Evolutionary conservation across 1,140 invertebrate species (phyloP).

Genomic region (Drosophila lini): DNA sequence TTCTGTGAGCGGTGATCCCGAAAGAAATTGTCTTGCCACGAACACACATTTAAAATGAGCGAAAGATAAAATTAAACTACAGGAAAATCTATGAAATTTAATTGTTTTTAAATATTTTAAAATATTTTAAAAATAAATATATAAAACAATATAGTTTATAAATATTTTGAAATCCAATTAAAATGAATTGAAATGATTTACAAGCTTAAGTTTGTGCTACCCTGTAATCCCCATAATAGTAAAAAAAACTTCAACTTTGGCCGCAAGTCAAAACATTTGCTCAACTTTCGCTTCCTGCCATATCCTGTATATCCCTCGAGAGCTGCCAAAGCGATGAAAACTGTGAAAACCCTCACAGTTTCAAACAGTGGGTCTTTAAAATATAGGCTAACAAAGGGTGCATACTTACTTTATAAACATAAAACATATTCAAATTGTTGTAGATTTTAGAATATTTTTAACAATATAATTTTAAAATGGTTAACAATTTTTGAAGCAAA

Average conservation of each 20-base stretch:
- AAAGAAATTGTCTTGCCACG: slow-evolving; percentile 17
- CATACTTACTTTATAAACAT: too few species aligned
- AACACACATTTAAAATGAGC: slow-evolving; percentile 31
- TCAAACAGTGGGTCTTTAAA: slow-evolving; percentile 3
- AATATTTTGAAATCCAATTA: background rate
- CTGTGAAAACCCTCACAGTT: background rate
- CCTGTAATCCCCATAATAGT: background rate
- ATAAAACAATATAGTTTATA: background rate
- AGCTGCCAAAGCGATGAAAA: slow-evolving; percentile 31
- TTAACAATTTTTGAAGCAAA: too few species aligned
- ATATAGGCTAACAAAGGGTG: background rate
- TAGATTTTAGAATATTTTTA: too few species aligned
- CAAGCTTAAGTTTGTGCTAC: background rate
- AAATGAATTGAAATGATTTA: background rate
- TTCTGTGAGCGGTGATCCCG: background rate
- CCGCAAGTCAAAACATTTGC: slow-evolving; percentile 31
- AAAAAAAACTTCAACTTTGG: background rate
- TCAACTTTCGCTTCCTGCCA: slow-evolving; percentile 12
- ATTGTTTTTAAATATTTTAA: background rate
- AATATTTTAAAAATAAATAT: background rate
- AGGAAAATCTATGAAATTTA: too few species aligned
- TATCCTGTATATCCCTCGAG: slow-evolving; percentile 8
- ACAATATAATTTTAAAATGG: too few species aligned
- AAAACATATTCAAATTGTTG: too few species aligned
- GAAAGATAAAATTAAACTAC: background rate